Evolutionary conservation across 1,140 invertebrate genomes (phyloP), one percentile per base, ranked within the genome.

Genomic region (Galleria mellonella): DNA sequence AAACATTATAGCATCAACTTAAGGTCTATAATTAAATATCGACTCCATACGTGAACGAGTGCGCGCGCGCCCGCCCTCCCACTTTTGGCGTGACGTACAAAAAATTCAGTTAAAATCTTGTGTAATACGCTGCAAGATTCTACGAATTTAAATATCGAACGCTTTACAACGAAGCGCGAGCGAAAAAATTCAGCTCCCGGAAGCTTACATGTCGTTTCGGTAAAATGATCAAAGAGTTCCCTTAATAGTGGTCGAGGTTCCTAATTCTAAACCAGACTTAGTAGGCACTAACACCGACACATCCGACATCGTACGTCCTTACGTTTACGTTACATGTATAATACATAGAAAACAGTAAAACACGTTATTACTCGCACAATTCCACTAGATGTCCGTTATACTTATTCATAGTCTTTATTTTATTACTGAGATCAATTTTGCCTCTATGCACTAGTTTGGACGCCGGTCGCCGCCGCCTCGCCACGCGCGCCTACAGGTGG

Each of bases 401-500:
- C 59, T 68, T 61, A 69, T 68, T 68, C 59, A 60, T 70, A 82
- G 73, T 78, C 72, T 73, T 76, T 81, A 72, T 72, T 81, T 63
- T 78, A 71, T 67, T 75, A 84, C 57, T 84, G 81, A 84, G 81
- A 84, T 84, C 81, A 84, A 71, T 74, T 75, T 75, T 70, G 71
- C 74, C 75, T 63, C 73, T 75, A 73, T 65, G 72, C 76, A 75
- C 73, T 74, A 74, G 52, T 50, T 58, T 54, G 57, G 55, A 57
- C 62, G 58, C 45, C 47, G 54, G 55, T 41, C 61, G 62, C 61
- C 64, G 40, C 47, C 45, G 43, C 9, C 3, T 14, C 32, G 38
- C 32, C 9, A 33, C 17, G n/a, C 17, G 6, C 6, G 6, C 17
- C 17, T 23, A 23, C 17, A 23, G n/a, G n/a, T n/a, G n/a, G n/a